Evolutionary conservation across 2,797 vertebrate genomes (phyloP).

Genomic region (Antrozous pallidus): DNA sequence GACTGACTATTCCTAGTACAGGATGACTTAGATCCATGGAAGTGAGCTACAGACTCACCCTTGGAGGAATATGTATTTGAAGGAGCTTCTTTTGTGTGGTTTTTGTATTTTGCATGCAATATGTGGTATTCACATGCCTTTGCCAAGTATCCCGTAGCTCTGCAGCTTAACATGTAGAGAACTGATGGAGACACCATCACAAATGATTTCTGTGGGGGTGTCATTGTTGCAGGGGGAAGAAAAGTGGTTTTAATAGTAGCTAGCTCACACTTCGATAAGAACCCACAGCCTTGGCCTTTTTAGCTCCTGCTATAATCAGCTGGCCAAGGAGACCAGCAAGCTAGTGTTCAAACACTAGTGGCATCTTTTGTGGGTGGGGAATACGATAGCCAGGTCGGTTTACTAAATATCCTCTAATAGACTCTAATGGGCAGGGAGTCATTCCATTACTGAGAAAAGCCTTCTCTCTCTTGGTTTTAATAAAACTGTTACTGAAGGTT

Average conservation of each 20-base stretch:
- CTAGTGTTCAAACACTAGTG: neutral
- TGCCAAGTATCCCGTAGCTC: conserved; percentile 9
- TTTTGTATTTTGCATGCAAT: conserved; percentile 7
- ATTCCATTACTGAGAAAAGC: conserved; percentile 15
- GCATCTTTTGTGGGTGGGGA: neutral
- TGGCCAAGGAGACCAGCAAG: neutral
- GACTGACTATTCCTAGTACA: neutral
- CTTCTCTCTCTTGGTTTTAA: neutral
- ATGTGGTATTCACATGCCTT: neutral
- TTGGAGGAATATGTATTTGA: neutral
- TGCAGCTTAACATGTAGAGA: neutral
- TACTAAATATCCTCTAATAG: neutral
- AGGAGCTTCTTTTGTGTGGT: neutral
- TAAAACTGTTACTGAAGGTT: neutral
- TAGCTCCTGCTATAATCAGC: neutral
- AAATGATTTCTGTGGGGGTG: neutral
- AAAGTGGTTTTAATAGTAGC: neutral
- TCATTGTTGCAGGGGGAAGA: neutral
- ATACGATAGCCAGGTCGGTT: neutral
- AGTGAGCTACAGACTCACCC: neutral
- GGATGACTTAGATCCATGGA: neutral
- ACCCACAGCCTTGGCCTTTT: neutral
- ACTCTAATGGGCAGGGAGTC: neutral
- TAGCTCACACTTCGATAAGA: neutral
- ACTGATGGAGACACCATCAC: neutral